A percentile compares a stretch with the other conserved stretches of the same genome.
phyloP scores from a whole-genome alignment of 2,113 vertebrate species.

The Corythaeola cristata region DNA sequence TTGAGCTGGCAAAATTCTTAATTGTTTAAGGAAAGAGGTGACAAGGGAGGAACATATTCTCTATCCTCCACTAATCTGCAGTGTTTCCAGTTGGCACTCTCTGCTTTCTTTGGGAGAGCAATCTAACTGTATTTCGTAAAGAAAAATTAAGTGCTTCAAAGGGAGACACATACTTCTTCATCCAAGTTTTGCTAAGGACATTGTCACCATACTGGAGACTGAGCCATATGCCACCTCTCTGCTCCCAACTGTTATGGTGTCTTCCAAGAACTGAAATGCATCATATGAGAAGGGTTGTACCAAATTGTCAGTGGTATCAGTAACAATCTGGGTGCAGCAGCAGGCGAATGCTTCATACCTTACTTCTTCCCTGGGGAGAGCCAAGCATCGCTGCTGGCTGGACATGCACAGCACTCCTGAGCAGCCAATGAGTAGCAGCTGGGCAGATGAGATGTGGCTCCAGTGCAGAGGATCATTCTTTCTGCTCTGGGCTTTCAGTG shows the following conservation, averaged over 20 bases:
- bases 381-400: accelerated
- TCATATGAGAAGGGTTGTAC: neutral
- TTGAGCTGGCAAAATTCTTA: neutral
- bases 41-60: neutral
- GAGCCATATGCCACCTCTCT: neutral
- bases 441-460: neutral
- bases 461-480: neutral
- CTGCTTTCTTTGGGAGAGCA: neutral
- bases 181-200: neutral
- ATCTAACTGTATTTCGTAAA: neutral
- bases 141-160: neutral
- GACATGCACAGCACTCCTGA: neutral
- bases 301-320: neutral
- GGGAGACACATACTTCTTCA: neutral
- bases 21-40: neutral
- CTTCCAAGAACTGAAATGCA: neutral
- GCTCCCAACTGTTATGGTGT: neutral
- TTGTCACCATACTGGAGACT: neutral
- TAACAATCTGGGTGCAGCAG: neutral
- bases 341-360: neutral
- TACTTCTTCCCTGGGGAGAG: neutral
- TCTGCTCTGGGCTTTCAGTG: neutral
- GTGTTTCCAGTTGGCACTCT: neutral
- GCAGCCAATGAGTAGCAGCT: neutral
- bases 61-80: neutral